These are phyloP conservation scores for Lepidochitona cinerea DNA, from an alignment of 2,888 invertebrate species.

Conservation along the genomic window DNA sequence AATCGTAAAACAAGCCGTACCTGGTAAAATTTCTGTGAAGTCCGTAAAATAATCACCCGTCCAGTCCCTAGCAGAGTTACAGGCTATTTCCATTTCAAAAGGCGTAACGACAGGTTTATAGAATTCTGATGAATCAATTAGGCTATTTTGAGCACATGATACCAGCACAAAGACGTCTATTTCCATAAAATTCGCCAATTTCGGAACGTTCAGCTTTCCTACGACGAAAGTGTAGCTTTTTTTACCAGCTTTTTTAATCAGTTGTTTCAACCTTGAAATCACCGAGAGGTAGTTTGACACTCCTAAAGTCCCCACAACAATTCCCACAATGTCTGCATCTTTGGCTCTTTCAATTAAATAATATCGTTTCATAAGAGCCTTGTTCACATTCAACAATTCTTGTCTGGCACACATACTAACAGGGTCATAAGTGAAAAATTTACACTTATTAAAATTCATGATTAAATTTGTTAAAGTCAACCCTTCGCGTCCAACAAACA, in stretches of 20 bases:
- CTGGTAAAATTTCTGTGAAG: constrained; percentile 82
- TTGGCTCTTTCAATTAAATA: constrained; percentile 91
- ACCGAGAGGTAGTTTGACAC: constrained; percentile 81
- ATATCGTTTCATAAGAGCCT: constrained; percentile 83
- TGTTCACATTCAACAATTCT: constrained; percentile 69
- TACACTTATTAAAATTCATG: constrained; percentile 68
- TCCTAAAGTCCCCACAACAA: constrained; percentile 92
- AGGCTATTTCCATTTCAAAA: constrained; percentile 87
- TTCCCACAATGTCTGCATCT: constrained; percentile 88
- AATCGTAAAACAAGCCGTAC: constrained; percentile 52
- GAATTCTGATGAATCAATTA: constrained; percentile 86
- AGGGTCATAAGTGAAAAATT: constrained; percentile 70
- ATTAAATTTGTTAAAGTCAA: constrained; percentile 78
- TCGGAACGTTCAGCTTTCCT: constrained; percentile 94
- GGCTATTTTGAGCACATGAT: constrained; percentile 90
- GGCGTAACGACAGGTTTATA: constrained; percentile 92
- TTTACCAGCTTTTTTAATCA: constrained; percentile 84
- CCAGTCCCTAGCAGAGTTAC: constrained; percentile 74
- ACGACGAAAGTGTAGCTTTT: constrained; percentile 93
- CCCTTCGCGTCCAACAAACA: constrained; percentile 80
- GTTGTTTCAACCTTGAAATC: constrained; percentile 80
- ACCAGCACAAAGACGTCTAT: constrained; percentile 92
- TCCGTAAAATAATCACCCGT: constrained; percentile 79
- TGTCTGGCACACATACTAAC: constrained; percentile 32
- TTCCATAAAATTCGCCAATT: constrained; percentile 94